phyloP scores from a whole-genome alignment of 2,888 invertebrate species.

The Tubulanus polymorphus region DNA sequence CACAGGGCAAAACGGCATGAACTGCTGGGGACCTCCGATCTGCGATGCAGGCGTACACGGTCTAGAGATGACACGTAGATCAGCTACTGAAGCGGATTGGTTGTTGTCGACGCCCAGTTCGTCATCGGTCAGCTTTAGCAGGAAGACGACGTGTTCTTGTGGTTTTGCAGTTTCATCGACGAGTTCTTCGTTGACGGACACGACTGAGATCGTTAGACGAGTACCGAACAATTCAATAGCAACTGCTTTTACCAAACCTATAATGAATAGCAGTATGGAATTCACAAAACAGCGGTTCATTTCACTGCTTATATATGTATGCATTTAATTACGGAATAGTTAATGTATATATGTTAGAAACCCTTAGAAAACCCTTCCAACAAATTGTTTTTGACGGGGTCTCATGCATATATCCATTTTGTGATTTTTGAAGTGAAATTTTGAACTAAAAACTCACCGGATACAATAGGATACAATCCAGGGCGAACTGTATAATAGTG shows the following conservation, averaged over 20 bases:
- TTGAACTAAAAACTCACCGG: conserved; percentile 36
- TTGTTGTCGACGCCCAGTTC: too few relatives aligned
- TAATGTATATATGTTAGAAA: too few relatives aligned
- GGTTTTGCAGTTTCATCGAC: conserved; percentile 25
- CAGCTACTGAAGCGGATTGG: too few relatives aligned
- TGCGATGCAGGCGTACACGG: not conserved
- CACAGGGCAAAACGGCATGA: conserved; percentile 5
- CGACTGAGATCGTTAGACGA: conserved; percentile 24
- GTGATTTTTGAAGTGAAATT: too few relatives aligned
- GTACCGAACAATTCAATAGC: conserved; percentile 35
- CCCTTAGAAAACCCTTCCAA: too few relatives aligned
- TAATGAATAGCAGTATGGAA: too few relatives aligned
- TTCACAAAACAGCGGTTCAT: too few relatives aligned
- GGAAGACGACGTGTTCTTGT: conserved; percentile 35
- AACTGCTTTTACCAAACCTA: conserved; percentile 35
- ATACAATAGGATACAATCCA: conserved; percentile 44
- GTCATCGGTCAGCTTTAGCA: conserved; percentile 19
- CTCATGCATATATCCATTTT: too few relatives aligned
- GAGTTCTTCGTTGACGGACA: conserved; percentile 25
- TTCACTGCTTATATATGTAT: too few relatives aligned
- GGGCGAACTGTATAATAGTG: conserved; percentile 45
- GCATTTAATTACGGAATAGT: too few relatives aligned
- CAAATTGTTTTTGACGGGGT: too few relatives aligned
- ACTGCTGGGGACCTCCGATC: conserved; percentile 5
- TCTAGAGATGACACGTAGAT: too few relatives aligned